A percentile compares a stretch with the other conserved stretches of the same genome.
Evolutionary conservation across 2,797 vertebrate genomes (phyloP).

Genomic region (Phalloptychus januarius): DNA sequence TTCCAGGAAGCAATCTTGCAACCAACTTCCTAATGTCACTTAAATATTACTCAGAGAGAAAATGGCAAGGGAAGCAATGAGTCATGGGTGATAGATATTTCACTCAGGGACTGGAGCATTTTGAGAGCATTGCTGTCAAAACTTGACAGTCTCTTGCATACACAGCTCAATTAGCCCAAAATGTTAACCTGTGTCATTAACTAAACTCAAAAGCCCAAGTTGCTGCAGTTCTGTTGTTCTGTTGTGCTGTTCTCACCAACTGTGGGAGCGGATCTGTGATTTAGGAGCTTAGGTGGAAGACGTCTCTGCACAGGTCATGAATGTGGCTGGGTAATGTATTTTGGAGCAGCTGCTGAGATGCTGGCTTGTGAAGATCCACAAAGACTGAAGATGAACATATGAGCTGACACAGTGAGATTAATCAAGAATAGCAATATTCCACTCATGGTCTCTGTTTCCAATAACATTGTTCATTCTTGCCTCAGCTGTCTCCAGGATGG

Average conservation of each 20-base stretch:
- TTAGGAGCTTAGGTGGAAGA: slow-evolving; percentile 20
- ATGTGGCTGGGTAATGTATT: slow-evolving; percentile 9
- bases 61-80: slow-evolving; percentile 45
- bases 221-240: slow-evolving; percentile 2
- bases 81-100: slow-evolving; percentile 46
- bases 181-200: slow-evolving; percentile 14
- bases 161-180: neutral
- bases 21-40: slow-evolving; percentile 34
- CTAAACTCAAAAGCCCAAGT: slow-evolving; percentile 3
- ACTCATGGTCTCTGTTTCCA: slow-evolving; percentile 51
- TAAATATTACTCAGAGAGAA: slow-evolving; percentile 43
- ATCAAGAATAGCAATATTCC: slow-evolving; percentile 29
- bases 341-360: slow-evolving; percentile 33
- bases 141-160: slow-evolving; percentile 7
- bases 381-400: slow-evolving; percentile 36
- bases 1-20: slow-evolving; percentile 22
- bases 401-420: slow-evolving; percentile 36
- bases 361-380: slow-evolving; percentile 30
- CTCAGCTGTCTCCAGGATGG: slow-evolving; percentile 38
- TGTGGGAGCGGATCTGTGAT: slow-evolving; percentile 14
- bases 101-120: slow-evolving; percentile 10
- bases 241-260: slow-evolving; percentile 11
- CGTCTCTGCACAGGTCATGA: neutral
- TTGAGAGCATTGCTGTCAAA: slow-evolving; percentile 8
- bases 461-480: slow-evolving; percentile 41